A percentile compares a stretch with the other conserved stretches of the same genome.
Evolutionary conservation across 2,113 vertebrate species (phyloP).

Genomic region (Pangasianodon hypophthalmus): DNA sequence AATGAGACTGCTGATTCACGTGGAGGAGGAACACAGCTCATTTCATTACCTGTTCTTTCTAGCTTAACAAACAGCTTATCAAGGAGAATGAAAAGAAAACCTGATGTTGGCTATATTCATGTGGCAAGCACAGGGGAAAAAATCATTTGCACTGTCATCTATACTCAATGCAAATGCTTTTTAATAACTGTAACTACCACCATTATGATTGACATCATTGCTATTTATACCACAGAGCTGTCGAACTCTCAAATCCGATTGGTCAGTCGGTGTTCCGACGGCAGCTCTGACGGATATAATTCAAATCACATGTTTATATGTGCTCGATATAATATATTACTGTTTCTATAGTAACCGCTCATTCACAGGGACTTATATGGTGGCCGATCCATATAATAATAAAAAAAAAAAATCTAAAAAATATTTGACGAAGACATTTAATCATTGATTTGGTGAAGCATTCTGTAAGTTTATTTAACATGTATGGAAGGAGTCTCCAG

Average conservation of each 20-base stretch:
- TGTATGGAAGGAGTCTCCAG: not conserved
- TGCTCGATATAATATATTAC: not conserved
- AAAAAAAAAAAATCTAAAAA: no score
- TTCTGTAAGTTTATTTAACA: not conserved
- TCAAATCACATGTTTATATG: not conserved
- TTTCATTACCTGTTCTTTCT: slow-evolving; percentile 30
- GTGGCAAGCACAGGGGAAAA: not conserved
- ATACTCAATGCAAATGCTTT: not conserved
- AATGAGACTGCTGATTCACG: slow-evolving; percentile 10
- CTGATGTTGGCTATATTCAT: not conserved
- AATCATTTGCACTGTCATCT: not conserved
- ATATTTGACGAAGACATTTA: not conserved
- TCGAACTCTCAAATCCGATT: not conserved
- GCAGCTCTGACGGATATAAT: not conserved
- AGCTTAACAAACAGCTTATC: slow-evolving; percentile 4
- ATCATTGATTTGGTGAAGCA: not conserved
- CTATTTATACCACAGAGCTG: not conserved
- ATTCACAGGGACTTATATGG: not conserved
- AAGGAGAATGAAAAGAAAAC: not conserved
- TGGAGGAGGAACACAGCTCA: slow-evolving; percentile 16
- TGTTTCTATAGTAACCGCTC: not conserved
- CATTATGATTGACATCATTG: not conserved
- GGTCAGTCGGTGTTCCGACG: not conserved
- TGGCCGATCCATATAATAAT: not conserved
- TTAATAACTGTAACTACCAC: not conserved